Evolutionary conservation across 2,797 vertebrate genomes (phyloP), one percentile per base, ranked within the genome.

Genomic region (Apogon talboti): DNA sequence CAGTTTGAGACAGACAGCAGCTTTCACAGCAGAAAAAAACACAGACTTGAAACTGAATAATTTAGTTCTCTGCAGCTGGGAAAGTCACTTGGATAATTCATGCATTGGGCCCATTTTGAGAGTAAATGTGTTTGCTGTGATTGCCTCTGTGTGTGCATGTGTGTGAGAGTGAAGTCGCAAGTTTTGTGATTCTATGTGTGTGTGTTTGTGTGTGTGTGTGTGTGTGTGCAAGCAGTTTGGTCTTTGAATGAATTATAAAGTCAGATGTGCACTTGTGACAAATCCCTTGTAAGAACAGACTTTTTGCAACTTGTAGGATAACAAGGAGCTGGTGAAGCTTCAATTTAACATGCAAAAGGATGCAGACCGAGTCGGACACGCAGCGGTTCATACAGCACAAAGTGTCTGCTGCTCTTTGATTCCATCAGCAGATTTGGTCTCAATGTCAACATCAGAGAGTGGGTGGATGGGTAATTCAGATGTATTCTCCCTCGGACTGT

Each of bases 41-140:
- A 46, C 66, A 8, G 56, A 72, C 74, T 85, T 76, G 64, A 79
- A 78, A 56, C 77, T 91, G 89, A 91, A 91, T 90, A 84, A 89
- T 92, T 90, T 73, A 89, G 76, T 41, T 62, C 51, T 71, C 68
- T 82, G 76, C 87, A 84, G 82, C 84, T 83, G 78, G 71, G 67
- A 81, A 85, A 91, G 73, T 87, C 67, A 78, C 66, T 79, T 80
- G 83, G 80, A 84, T 89, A 88, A 93, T 90, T 91, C 77, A 86
- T 88, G 74, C 76, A 78, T 71, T 55, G 74, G 80, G 80, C 69
- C 72, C 77, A 80, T 66, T 87, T 81, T 80, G 64, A 46, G 74
- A 71, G 76, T 58, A 52, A 16, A 49, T 70, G 72, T 71, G 72
- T 82, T 79, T 72, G 70, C 61, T 56, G 43, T 52, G 68, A 80